Base-by-base conservation (phyloP, 2,888 invertebrate species). In the Seira ritae region DNA sequence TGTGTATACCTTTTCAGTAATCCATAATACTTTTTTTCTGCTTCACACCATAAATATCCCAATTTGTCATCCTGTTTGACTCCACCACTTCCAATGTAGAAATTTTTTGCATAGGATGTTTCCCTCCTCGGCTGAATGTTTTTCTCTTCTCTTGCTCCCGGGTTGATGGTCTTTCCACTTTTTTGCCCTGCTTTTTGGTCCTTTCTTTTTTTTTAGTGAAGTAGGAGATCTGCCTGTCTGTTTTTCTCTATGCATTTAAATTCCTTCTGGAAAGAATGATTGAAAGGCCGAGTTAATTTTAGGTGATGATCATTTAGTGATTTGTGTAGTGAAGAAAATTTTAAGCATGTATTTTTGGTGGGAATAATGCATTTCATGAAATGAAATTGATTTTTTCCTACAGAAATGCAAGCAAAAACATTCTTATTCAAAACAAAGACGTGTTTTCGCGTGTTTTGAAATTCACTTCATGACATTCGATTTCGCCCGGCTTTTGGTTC, bases 51-150 rank as follows among this genome's bases (percentile, higher is more conserved):
- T 80, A 74, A 80, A 80, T 75, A 75, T 75, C 65, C 68, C 70
- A 75, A 80, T 80, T 80, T 80, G 80, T 80, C 80, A 80, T 75
- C 55, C 80, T 65, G 46, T 62, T 62, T 62, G 62, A 17, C 31
- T 73, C 31, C 20, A n/a, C 42, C 4, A n/a, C 72, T 72, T 24
- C 6, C 23, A 42, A 15, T 78, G n/a, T 2, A 31, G 31, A 2
- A n/a, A 60, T 68, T 20, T 24, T 37, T 19, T 46, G 12, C 42
- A 67, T 15, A 70, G 1, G 15, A 12, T 60, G 23, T 12, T 22
- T 31, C 20, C 46, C 46, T 69, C 46, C 20, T 60, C 22, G 20
- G 8, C 12, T 8, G 62, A 20, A 20, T 20, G 2, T 62, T 22
- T 62, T 20, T 62, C 50, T 12, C 50, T 50, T 50, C 50, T 50